These are phyloP conservation scores for Iguana delicatissima DNA, from an alignment of 2,797 vertebrate species.

Conservation along the genomic window DNA sequence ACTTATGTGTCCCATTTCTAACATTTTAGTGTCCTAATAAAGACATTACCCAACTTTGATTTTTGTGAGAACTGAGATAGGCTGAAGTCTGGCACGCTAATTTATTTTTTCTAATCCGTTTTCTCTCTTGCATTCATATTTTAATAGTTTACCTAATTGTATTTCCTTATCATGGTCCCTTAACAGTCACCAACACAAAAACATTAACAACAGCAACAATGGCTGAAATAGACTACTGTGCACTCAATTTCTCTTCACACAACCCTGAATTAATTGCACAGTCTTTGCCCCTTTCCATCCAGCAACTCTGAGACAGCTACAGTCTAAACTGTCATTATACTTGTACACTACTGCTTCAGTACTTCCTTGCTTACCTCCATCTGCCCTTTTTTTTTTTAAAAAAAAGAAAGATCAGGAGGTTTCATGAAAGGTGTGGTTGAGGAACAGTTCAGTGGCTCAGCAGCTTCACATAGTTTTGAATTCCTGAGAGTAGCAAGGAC, in stretches of 20 bases:
- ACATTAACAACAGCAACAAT: background rate
- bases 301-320: background rate
- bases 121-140: slow-evolving; percentile 9
- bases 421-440: background rate
- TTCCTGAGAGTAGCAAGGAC: background rate
- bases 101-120: background rate
- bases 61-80: background rate
- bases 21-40: no score
- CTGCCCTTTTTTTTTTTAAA: background rate
- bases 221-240: background rate
- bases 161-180: background rate
- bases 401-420: background rate
- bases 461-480: background rate
- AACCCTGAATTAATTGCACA: background rate
- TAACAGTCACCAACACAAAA: slow-evolving; percentile 10
- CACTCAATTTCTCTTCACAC: background rate
- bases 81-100: background rate
- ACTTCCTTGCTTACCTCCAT: background rate
- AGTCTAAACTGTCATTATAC: background rate
- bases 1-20: no score
- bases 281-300: background rate
- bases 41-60: no score
- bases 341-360: background rate
- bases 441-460: background rate
- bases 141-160: no score